These are phyloP conservation scores for Drosophila paulistorum DNA, from an alignment of 1,140 invertebrate genomes.

Conservation along the genomic window DNA sequence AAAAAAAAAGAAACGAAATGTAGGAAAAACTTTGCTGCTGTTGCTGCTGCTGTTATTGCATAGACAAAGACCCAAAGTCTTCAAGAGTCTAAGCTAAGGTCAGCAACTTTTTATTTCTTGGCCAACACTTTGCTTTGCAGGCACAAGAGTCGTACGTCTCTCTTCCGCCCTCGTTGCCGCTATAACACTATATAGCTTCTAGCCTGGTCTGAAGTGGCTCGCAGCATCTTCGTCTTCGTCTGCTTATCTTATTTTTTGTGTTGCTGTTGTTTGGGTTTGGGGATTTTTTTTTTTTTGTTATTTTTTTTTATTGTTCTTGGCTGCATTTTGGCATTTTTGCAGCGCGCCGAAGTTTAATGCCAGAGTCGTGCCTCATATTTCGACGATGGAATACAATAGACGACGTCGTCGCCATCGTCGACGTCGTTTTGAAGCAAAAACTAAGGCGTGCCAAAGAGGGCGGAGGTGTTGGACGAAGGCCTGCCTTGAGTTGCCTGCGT, in stretches of 20 bases:
- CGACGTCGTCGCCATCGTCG: conserved; percentile 38
- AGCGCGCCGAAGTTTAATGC: conserved; percentile 78
- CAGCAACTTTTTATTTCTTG: conserved; percentile 79
- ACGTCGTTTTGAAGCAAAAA: conserved; percentile 20
- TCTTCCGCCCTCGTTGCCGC: not conserved
- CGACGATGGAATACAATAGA: conserved; percentile 80
- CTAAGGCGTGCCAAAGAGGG: conserved; percentile 72
- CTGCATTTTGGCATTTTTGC: conserved; percentile 78
- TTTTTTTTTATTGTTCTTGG: conserved; percentile 72
- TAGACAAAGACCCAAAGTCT: conserved; percentile 68
- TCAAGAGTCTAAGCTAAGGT: conserved; percentile 60
- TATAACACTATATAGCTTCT: conserved; percentile 20
- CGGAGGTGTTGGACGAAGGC: conserved; percentile 60
- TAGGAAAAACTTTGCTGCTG: conserved; percentile 58
- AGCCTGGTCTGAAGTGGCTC: conserved; percentile 64
- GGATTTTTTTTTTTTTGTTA: conserved; percentile 13
- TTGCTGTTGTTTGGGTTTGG: conserved; percentile 19
- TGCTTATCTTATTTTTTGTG: conserved; percentile 72
- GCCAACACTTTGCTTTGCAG: conserved; percentile 67
- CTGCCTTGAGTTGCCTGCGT: conserved; percentile 1
- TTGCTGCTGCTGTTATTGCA: conserved; percentile 52
- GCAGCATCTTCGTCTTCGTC: conserved; percentile 57
- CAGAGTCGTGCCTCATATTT: conserved; percentile 81
- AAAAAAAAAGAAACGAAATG: conserved; percentile 18
- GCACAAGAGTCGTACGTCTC: conserved; percentile 4